Conservation (phyloP, 2,888 invertebrate genomes). For the Tachystola acroxantha region DNA sequence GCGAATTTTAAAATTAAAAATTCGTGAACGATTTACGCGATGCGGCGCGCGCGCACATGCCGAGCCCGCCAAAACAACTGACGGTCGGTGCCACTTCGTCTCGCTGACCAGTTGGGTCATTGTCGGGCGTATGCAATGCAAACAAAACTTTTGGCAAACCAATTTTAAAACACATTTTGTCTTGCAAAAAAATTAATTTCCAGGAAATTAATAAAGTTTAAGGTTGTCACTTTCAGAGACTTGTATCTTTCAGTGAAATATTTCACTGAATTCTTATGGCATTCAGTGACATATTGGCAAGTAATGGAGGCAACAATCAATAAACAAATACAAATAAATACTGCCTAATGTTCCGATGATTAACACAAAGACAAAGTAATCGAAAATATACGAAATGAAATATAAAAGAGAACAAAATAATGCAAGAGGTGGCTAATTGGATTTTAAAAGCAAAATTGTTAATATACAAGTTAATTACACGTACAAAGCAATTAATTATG, state of each 20-base stretch:
- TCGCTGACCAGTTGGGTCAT: conserved; percentile 54
- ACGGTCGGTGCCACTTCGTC: conserved; percentile 57
- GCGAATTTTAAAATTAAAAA: conserved; percentile 17
- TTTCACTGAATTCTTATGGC: no score
- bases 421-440: neutral
- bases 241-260: no score
- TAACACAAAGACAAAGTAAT: neutral
- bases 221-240: neutral
- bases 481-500: neutral
- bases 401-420: neutral
- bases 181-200: no score
- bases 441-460: neutral
- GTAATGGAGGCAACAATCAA: neutral
- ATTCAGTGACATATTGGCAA: no score
- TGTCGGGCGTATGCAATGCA: conserved; percentile 22
- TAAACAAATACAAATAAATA: neutral
- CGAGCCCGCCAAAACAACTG: conserved; percentile 68
- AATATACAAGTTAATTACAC: neutral
- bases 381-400: neutral
- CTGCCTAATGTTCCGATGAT: no score
- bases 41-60: conserved; percentile 47
- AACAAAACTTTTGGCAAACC: conserved; percentile 12
- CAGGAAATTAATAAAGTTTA: no score
- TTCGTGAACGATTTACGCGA: conserved; percentile 19
- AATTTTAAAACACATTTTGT: conserved; percentile 9